Conservation (phyloP, 2,113 vertebrate species). For the Saccopteryx leptura region DNA sequence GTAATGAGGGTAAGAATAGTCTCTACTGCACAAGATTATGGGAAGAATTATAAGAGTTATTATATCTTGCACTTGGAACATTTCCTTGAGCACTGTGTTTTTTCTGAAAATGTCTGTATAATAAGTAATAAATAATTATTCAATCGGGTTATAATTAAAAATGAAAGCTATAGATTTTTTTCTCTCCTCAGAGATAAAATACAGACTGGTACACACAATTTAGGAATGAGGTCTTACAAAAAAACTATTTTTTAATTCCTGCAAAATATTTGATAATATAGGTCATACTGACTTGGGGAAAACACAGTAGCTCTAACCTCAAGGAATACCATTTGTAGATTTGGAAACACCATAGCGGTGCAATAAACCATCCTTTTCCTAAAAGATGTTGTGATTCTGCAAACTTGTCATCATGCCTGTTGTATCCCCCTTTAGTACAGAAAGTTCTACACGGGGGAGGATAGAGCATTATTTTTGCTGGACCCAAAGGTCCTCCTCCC, state of each 20-base stretch:
- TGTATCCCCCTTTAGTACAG: not conserved
- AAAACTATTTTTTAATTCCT: not conserved
- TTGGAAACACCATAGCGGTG: not conserved
- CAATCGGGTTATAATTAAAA: not conserved
- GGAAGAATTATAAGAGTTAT: not conserved
- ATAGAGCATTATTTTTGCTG: not conserved
- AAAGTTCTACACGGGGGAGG: not conserved
- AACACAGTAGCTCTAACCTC: not conserved
- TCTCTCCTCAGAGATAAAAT: not conserved
- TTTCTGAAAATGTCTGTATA: not conserved
- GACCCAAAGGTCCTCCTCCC: not conserved
- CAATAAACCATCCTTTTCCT: not conserved
- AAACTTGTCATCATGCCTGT: not conserved
- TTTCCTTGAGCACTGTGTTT: not conserved
- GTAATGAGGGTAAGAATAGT: no score
- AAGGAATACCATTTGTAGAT: not conserved
- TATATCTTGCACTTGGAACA: not conserved
- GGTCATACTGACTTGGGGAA: not conserved
- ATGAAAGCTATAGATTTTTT: not conserved
- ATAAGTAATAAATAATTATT: not conserved
- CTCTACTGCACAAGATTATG: not conserved
- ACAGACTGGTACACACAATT: not conserved
- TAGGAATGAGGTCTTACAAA: not conserved
- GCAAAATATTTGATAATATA: not conserved
- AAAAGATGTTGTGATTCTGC: not conserved